phyloP scores from a whole-genome alignment of 1,140 invertebrate genomes.

The Calephelis nemesis region DNA sequence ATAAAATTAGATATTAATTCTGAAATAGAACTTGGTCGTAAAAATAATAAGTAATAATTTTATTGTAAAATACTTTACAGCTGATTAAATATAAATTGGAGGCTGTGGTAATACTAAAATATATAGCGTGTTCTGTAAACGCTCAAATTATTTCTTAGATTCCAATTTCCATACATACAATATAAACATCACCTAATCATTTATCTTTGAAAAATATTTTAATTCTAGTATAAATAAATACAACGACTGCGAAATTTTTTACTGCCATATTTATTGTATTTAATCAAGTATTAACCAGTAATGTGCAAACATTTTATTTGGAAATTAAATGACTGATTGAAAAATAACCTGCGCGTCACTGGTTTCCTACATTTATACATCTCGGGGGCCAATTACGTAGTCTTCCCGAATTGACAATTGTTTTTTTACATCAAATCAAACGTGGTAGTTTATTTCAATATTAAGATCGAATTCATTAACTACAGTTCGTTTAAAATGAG shows the following conservation, averaged over 20 bases:
- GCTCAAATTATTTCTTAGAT: conserved; percentile 35
- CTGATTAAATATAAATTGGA: conserved; percentile 22
- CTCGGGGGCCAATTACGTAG: conserved; percentile 57
- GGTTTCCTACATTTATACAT: conserved; percentile 34
- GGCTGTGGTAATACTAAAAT: conserved; percentile 28
- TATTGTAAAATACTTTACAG: conserved; percentile 10
- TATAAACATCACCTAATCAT: background rate
- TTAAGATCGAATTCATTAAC: conserved; percentile 1
- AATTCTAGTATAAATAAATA: conserved; percentile 42
- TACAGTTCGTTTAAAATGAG: background rate
- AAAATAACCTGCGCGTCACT: conserved; percentile 16
- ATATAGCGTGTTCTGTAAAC: conserved; percentile 27
- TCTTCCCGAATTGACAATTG: conserved; percentile 50
- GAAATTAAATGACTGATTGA: conserved; percentile 21
- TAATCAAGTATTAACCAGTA: conserved; percentile 28
- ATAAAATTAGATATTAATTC: conserved; percentile 12
- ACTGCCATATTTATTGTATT: conserved; percentile 47
- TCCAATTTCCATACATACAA: background rate
- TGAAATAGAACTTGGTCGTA: conserved; percentile 1
- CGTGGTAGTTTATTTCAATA: background rate
- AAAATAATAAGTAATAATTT: background rate
- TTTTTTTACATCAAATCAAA: conserved; percentile 28
- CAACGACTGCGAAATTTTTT: conserved; percentile 45
- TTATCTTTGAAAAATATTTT: conserved; percentile 43
- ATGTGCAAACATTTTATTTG: conserved; percentile 27